Percentiles rank a stretch among this genome's conserved stretches.
Conservation (phyloP, 2,797 vertebrate genomes). For the Perodicticus potto region DNA sequence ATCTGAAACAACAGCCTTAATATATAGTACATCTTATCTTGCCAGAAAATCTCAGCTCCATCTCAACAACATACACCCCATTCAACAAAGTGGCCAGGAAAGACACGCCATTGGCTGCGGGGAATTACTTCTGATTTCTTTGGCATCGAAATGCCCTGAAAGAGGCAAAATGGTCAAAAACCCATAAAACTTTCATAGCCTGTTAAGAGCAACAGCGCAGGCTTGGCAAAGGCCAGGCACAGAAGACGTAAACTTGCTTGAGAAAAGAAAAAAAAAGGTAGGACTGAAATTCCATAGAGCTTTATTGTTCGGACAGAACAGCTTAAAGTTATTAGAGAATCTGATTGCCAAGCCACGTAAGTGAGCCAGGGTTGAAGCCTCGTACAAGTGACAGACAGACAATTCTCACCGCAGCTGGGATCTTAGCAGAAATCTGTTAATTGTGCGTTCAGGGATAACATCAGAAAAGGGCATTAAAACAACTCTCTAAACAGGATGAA, state of each 20-base stretch:
- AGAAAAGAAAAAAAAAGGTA: background rate
- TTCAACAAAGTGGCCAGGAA: conserved; percentile 44
- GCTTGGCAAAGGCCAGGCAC: background rate
- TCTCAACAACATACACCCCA: background rate
- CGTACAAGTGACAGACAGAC: conserved; percentile 35
- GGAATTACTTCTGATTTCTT: conserved; percentile 53
- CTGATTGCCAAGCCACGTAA: conserved; percentile 8
- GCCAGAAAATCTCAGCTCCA: conserved; percentile 62
- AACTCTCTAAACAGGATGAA: conserved; percentile 52
- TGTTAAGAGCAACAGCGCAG: conserved; percentile 25
- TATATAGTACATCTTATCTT: background rate
- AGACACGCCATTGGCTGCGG: background rate
- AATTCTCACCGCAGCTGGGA: conserved; percentile 46
- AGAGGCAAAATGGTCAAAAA: conserved; percentile 54
- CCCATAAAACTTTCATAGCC: conserved; percentile 29
- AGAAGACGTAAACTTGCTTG: conserved; percentile 15
- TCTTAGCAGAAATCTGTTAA: conserved; percentile 52
- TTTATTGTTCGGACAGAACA: background rate
- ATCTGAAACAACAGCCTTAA: conserved; percentile 44
- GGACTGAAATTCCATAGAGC: conserved; percentile 16
- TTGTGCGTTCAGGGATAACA: conserved; percentile 21
- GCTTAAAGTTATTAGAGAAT: conserved; percentile 34
- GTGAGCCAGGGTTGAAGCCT: background rate
- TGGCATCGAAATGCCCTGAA: conserved; percentile 52
- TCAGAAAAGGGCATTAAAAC: conserved; percentile 62